Base-by-base conservation (phyloP, 2,888 invertebrate species). In the Athrips mouffetella region DNA sequence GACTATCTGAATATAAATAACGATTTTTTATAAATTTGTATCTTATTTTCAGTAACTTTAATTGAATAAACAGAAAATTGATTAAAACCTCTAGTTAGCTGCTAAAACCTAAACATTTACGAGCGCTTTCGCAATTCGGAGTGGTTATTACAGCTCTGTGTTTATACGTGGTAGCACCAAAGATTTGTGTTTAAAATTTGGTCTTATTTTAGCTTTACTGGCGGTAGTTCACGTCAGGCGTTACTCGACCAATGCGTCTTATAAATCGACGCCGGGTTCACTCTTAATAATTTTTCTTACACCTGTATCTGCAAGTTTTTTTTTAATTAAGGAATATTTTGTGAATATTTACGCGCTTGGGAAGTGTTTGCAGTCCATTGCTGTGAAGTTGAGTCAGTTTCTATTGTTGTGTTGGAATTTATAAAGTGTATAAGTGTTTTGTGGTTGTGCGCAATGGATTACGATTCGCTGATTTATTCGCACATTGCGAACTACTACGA, bases 401-500 rank as follows among this genome's bases (percentile, higher is more conserved):
- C n/a, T n/a, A n/a, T n/a, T n/a, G 30, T 45, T 11, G 16, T 16
- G 42, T 11, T 46, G 40, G 48, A 47, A 49, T 58, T 59, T 48
- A 42, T 20, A 42, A 47, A 45, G 52, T 54, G 53, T 51, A 16
- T 44, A 33, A 62, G 62, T 63, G 51, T 54, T 54, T 53, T 58
- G 62, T 58, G 55, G 42, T 10, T 59, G 58, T 59, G 58, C 53
- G 74, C 62, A 70, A 91, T 91, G 91, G 91, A 91, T 91, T 91
- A 91, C 89, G 91, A 92, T 62, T 89, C 91, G 73, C 80, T 91
- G 67, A 84, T 91, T 62, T 91, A 90, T 76, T 90, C 91, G 62
- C 91, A 91, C 52, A 89, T 91, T 51, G 85, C 91, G 62, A 90
- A 90, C 63, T 91, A 91, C 77, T 91, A 91, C 69, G 91, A 91